These are phyloP conservation scores for Deilephila porcellus DNA, from an alignment of 2,888 invertebrate genomes.

Conservation along the genomic window DNA sequence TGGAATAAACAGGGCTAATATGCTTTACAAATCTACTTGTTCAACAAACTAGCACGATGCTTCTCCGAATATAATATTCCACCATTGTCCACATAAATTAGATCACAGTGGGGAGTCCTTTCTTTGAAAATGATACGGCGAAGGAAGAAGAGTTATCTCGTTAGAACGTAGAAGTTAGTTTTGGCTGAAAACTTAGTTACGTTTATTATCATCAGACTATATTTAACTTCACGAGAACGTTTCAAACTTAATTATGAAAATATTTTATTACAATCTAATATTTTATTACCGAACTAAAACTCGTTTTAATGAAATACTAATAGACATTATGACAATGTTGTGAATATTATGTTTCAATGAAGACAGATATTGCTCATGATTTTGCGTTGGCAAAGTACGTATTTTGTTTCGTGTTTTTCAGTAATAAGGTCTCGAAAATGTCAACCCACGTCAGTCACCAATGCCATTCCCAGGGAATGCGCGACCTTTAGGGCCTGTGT, in stretches of 20 bases:
- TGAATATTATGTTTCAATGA: neutral
- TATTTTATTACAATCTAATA: neutral
- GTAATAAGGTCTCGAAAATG: slow-evolving; percentile 55
- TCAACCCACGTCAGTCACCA: slow-evolving; percentile 63
- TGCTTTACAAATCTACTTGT: neutral
- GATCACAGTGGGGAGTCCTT: slow-evolving; percentile 43
- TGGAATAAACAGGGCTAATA: neutral
- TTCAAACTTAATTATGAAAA: slow-evolving; percentile 18
- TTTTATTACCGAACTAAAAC: neutral
- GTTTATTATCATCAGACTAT: slow-evolving; percentile 53
- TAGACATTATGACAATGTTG: neutral
- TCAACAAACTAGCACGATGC: slow-evolving; percentile 4
- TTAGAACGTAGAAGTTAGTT: slow-evolving; percentile 55
- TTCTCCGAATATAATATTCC: slow-evolving; percentile 38
- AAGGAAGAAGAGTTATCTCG: slow-evolving; percentile 46
- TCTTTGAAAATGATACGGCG: slow-evolving; percentile 47
- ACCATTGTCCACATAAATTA: slow-evolving; percentile 37
- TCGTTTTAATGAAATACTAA: neutral
- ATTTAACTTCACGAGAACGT: slow-evolving; percentile 49
- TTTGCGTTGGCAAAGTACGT: neutral
- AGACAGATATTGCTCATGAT: neutral
- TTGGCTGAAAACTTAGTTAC: slow-evolving; percentile 50
- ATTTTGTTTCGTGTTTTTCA: slow-evolving; percentile 28
- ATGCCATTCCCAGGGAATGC: slow-evolving; percentile 49
- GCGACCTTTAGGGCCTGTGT: slow-evolving; percentile 45